A percentile compares a stretch with the other conserved stretches of the same genome.
Conservation (phyloP, 2,888 invertebrate genomes). For the Nemurella pictetii region DNA sequence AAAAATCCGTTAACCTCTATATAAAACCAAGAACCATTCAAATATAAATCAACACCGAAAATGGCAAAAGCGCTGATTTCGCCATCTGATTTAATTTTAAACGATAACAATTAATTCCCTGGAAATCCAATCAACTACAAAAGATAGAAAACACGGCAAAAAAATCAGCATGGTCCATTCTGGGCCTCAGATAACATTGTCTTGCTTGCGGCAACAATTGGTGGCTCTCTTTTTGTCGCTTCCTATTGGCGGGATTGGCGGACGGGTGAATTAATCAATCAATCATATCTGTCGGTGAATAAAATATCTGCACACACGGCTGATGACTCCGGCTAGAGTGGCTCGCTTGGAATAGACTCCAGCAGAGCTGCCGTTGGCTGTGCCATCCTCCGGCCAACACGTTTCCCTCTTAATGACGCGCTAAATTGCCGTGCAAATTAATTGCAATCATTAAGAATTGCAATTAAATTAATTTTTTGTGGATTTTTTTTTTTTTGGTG, state of each 20-base stretch:
- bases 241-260: background rate
- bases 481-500: too few species aligned
- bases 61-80: background rate
- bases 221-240: background rate
- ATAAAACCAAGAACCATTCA: too few species aligned
- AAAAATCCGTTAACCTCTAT: background rate
- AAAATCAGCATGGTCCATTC: conserved; percentile 6
- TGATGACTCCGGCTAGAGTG: background rate
- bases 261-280: conserved; percentile 18
- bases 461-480: background rate
- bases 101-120: background rate
- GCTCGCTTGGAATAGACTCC: background rate
- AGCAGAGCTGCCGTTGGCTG: too few species aligned
- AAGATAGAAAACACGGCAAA: background rate
- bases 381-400: background rate
- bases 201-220: background rate
- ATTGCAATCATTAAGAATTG: background rate
- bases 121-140: background rate
- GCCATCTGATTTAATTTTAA: background rate
- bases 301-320: background rate
- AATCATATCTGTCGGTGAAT: conserved; percentile 14
- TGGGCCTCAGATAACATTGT: conserved; percentile 28
- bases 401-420: background rate
- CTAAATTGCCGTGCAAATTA: background rate
- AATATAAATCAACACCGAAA: background rate